phyloP scores from a whole-genome alignment of 2,797 vertebrate species.

The Alauda arvensis region DNA sequence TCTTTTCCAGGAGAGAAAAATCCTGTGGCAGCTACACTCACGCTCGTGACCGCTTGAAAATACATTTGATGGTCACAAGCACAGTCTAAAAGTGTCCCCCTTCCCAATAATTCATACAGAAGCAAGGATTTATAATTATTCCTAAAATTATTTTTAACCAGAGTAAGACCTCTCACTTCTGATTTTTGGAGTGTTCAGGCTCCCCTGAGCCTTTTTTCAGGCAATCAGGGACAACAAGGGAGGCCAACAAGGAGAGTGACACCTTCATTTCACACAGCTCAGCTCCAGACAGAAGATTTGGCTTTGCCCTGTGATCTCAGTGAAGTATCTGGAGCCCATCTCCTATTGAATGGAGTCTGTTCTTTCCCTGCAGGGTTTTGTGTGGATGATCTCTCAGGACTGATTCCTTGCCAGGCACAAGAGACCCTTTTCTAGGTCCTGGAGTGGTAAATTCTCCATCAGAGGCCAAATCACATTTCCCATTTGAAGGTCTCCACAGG shows the following conservation, averaged over 20 bases:
- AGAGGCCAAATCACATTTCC: neutral
- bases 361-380: neutral
- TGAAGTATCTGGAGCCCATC: accelerated
- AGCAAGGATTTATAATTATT: neutral
- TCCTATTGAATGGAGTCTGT: neutral
- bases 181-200: neutral
- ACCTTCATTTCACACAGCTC: neutral
- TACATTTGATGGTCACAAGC: neutral
- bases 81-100: neutral
- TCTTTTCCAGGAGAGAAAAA: neutral
- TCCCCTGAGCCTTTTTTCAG: neutral
- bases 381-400: neutral
- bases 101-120: neutral
- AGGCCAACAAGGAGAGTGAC: neutral
- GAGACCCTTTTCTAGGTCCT: neutral
- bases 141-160: neutral
- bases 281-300: neutral
- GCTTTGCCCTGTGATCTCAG: neutral
- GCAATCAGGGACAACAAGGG: neutral
- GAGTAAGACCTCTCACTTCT: neutral
- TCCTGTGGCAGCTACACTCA: neutral
- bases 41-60: neutral
- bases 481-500: neutral
- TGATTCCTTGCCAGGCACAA: neutral
- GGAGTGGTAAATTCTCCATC: neutral